phyloP scores from a whole-genome alignment of 2,888 invertebrate species.

The Crepidodera aurea region DNA sequence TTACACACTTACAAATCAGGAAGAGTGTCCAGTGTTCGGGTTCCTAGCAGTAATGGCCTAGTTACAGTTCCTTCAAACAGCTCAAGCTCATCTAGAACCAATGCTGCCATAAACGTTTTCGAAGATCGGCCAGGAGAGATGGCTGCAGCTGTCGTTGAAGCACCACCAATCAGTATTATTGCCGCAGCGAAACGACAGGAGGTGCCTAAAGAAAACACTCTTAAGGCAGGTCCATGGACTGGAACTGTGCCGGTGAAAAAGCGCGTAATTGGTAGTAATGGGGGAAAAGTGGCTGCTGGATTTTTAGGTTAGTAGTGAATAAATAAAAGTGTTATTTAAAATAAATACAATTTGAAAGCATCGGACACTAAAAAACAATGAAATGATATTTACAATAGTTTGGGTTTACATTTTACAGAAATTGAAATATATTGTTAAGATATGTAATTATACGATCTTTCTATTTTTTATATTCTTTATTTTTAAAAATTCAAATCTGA shows the following conservation, averaged over 20 bases:
- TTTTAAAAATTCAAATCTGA: no score
- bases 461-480: no score
- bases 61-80: slow-evolving; percentile 43
- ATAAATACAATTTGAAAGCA: no score
- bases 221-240: slow-evolving; percentile 77
- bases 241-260: slow-evolving; percentile 56
- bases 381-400: no score
- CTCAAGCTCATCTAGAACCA: slow-evolving; percentile 53
- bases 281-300: slow-evolving; percentile 51
- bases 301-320: slow-evolving; percentile 61
- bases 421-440: no score
- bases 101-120: slow-evolving; percentile 49
- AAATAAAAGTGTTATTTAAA: no score
- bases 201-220: slow-evolving; percentile 72
- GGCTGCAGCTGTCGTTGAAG: slow-evolving; percentile 55
- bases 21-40: slow-evolving; percentile 63
- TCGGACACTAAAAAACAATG: no score
- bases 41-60: slow-evolving; percentile 42
- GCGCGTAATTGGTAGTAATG: slow-evolving; percentile 42
- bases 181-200: slow-evolving; percentile 66
- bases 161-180: slow-evolving; percentile 64
- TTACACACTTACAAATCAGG: slow-evolving; percentile 73
- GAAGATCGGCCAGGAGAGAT: slow-evolving; percentile 54
- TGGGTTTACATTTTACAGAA: no score
- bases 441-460: no score